phyloP scores from a whole-genome alignment of 2,113 vertebrate species.

The Pogona vitticeps region DNA sequence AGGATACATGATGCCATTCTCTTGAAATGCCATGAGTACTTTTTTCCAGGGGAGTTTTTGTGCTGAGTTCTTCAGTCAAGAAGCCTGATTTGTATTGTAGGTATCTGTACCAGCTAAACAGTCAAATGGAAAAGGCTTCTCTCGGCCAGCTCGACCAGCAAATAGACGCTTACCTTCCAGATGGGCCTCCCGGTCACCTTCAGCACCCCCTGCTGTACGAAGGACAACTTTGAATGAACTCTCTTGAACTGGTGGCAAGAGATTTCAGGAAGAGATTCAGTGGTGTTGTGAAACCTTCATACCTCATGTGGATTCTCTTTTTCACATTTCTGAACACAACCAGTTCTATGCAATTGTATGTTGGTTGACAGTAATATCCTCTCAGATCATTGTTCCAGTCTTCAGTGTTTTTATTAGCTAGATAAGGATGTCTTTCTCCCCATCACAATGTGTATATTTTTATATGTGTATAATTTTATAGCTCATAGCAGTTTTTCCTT shows the following conservation, averaged over 20 bases:
- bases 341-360: conserved; percentile 51
- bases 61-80: conserved; percentile 32
- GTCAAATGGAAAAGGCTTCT: conserved; percentile 84
- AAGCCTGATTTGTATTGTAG: conserved; percentile 73
- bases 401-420: conserved; percentile 84
- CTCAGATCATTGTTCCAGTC: conserved; percentile 76
- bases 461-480: conserved; percentile 53
- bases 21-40: conserved; percentile 13
- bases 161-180: conserved; percentile 91
- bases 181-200: conserved; percentile 87
- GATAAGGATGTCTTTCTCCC: conserved; percentile 66
- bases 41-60: not conserved
- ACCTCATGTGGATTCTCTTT: conserved; percentile 38
- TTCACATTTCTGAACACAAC: conserved; percentile 53
- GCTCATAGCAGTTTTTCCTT: conserved; percentile 60
- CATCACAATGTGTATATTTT: conserved; percentile 50
- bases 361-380: conserved; percentile 58
- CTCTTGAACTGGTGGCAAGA: conserved; percentile 79
- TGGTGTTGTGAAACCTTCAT: conserved; percentile 36
- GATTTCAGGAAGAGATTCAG: conserved; percentile 67
- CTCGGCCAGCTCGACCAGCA: conserved; percentile 88
- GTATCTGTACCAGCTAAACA: conserved; percentile 65
- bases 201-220: conserved; percentile 75
- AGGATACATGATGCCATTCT: conserved; percentile 42
- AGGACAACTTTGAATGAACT: conserved; percentile 68